Conservation (phyloP, 2,797 vertebrate genomes). For the Rhinophrynus dorsalis region DNA sequence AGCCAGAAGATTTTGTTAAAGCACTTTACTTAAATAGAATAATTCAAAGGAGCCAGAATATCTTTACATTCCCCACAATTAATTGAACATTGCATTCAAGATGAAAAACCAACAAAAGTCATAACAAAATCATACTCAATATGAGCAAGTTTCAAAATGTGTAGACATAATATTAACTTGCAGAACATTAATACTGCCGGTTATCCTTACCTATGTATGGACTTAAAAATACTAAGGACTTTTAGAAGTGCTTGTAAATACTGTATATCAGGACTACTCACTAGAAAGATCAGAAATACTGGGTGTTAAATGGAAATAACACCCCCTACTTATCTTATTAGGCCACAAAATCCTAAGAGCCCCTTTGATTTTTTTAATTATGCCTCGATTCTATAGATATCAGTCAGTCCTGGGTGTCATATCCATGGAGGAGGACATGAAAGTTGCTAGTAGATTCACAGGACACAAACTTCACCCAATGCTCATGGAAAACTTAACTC, state of each 20-base stretch:
- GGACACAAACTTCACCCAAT: too few species aligned
- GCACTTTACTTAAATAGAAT: not conserved
- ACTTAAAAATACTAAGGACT: slow-evolving; percentile 44
- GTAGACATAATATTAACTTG: slow-evolving; percentile 41
- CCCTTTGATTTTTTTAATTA: not conserved
- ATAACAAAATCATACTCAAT: slow-evolving; percentile 46
- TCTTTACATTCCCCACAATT: not conserved
- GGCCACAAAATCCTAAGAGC: not conserved
- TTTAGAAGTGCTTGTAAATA: slow-evolving; percentile 32
- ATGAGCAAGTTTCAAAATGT: slow-evolving; percentile 47
- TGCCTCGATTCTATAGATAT: not conserved
- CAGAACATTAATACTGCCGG: slow-evolving; percentile 52
- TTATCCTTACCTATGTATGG: not conserved
- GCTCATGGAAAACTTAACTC: too few species aligned
- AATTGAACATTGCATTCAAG: slow-evolving; percentile 47
- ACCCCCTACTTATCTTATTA: too few species aligned
- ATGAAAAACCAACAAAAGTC: slow-evolving; percentile 44
- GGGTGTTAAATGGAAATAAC: too few species aligned
- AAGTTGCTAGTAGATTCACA: too few species aligned
- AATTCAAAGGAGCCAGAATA: not conserved
- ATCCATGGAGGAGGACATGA: not conserved
- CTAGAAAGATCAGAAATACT: too few species aligned
- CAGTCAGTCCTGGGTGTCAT: not conserved
- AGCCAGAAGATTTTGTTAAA: too few species aligned
- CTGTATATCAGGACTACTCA: slow-evolving; percentile 33